These are phyloP conservation scores for Cebus imitator DNA, from an alignment of 2,113 vertebrate genomes.

Conservation along the genomic window DNA sequence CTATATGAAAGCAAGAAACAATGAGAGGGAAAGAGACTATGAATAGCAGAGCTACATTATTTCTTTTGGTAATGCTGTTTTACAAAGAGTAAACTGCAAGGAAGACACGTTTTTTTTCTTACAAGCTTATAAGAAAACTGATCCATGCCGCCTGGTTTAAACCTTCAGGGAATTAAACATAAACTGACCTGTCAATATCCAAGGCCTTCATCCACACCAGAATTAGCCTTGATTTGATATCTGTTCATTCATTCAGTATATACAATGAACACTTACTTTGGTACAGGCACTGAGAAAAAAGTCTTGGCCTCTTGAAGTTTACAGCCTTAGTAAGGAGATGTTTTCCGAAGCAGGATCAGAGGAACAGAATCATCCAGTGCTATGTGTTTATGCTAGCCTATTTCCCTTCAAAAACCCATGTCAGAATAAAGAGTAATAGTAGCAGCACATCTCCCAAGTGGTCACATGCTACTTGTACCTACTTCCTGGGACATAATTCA, in stretches of 20 bases:
- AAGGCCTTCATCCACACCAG: background rate
- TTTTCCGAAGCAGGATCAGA: background rate
- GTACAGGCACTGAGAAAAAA: background rate
- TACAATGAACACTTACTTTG: background rate
- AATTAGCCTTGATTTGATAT: background rate
- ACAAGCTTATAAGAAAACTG: background rate
- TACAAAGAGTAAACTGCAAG: background rate
- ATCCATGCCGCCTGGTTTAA: background rate
- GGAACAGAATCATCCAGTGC: background rate
- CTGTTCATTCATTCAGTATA: background rate
- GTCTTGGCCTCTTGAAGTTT: background rate
- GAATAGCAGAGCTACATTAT: background rate
- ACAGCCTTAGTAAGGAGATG: background rate
- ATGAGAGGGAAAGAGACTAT: background rate
- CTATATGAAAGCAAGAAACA: background rate
- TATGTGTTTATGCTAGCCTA: background rate
- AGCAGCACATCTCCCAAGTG: background rate
- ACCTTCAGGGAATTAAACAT: background rate
- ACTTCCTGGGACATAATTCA: background rate
- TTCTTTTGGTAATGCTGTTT: background rate
- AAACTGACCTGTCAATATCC: background rate
- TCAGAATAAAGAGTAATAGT: background rate
- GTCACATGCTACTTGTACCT: background rate
- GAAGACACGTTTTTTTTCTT: background rate
- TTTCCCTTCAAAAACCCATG: background rate